These are phyloP conservation scores for Zaprionus nigranus DNA, from an alignment of 1,140 invertebrate genomes.

Conservation along the genomic window DNA sequence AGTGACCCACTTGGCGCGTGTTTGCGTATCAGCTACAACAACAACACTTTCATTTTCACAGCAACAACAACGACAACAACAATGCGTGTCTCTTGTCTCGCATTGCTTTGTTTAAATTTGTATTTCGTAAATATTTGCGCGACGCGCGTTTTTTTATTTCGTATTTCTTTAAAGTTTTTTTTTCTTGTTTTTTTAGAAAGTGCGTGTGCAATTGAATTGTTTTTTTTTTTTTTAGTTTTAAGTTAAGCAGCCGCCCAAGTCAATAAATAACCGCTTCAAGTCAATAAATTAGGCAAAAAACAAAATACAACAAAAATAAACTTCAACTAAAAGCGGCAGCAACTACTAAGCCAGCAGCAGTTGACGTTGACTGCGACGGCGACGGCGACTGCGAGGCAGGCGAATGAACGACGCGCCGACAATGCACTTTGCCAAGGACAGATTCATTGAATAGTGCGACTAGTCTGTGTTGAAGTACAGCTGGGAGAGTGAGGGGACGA, in stretches of 20 bases:
- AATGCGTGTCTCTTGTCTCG: slow-evolving; percentile 68
- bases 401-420: slow-evolving; percentile 63
- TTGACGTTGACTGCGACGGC: slow-evolving; percentile 20
- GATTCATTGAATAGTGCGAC: slow-evolving; percentile 79
- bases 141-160: slow-evolving; percentile 27
- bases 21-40: slow-evolving; percentile 53
- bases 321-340: slow-evolving; percentile 41
- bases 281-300: slow-evolving; percentile 77
- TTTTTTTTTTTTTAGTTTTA: slow-evolving; percentile 21
- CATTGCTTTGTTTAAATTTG: slow-evolving; percentile 60
- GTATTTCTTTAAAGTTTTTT: slow-evolving; percentile 17
- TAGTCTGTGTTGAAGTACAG: slow-evolving; percentile 29
- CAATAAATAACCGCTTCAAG: slow-evolving; percentile 76
- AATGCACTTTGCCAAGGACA: slow-evolving; percentile 84
- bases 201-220: slow-evolving; percentile 73
- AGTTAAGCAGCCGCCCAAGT: slow-evolving; percentile 62
- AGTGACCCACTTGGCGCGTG: slow-evolving; percentile 74
- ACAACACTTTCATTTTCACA: slow-evolving; percentile 68
- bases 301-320: slow-evolving; percentile 30
- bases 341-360: slow-evolving; percentile 21
- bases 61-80: slow-evolving; percentile 53
- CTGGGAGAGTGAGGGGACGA: not conserved
- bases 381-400: slow-evolving; percentile 17
- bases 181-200: slow-evolving; percentile 69
- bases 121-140: slow-evolving; percentile 76